A percentile compares a stretch with the other conserved stretches of the same genome.
phyloP scores from a whole-genome alignment of 2,113 vertebrate genomes.

The Calidris pygmaea region DNA sequence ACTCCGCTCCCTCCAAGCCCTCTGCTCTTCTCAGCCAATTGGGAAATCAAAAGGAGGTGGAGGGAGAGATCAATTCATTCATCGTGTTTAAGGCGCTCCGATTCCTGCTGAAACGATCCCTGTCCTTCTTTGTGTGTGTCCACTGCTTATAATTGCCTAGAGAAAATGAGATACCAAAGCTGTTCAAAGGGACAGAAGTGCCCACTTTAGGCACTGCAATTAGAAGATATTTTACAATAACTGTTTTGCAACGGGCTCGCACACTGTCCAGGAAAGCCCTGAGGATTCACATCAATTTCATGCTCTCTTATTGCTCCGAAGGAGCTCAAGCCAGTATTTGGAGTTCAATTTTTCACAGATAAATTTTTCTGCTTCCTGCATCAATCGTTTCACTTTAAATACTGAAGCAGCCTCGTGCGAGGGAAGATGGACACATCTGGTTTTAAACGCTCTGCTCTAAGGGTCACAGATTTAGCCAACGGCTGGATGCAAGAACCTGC shows the following conservation, averaged over 20 bases:
- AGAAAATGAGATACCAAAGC: slow-evolving; percentile 65
- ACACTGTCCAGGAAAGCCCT: slow-evolving; percentile 80
- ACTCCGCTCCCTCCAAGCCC: not conserved
- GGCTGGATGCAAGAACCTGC: not conserved
- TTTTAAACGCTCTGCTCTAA: slow-evolving; percentile 47
- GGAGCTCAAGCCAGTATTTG: slow-evolving; percentile 81
- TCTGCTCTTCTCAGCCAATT: not conserved
- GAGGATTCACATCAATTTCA: slow-evolving; percentile 90
- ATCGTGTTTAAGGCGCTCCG: not conserved
- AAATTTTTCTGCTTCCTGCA: slow-evolving; percentile 65
- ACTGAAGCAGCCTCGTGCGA: slow-evolving; percentile 65
- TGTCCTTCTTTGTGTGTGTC: not conserved
- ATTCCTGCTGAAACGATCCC: not conserved
- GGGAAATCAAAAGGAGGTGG: not conserved
- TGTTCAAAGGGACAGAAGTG: slow-evolving; percentile 80
- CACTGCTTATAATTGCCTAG: not conserved
- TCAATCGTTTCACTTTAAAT: slow-evolving; percentile 75
- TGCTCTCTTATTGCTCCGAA: slow-evolving; percentile 80
- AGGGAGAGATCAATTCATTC: not conserved
- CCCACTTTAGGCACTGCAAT: slow-evolving; percentile 81
- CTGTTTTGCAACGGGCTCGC: slow-evolving; percentile 77
- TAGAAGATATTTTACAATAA: slow-evolving; percentile 84
- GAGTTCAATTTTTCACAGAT: slow-evolving; percentile 84
- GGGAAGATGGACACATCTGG: slow-evolving; percentile 80
- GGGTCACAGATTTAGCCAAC: not conserved